Conservation (phyloP, 2,888 invertebrate genomes). For the Ormyrus nitidulus region DNA sequence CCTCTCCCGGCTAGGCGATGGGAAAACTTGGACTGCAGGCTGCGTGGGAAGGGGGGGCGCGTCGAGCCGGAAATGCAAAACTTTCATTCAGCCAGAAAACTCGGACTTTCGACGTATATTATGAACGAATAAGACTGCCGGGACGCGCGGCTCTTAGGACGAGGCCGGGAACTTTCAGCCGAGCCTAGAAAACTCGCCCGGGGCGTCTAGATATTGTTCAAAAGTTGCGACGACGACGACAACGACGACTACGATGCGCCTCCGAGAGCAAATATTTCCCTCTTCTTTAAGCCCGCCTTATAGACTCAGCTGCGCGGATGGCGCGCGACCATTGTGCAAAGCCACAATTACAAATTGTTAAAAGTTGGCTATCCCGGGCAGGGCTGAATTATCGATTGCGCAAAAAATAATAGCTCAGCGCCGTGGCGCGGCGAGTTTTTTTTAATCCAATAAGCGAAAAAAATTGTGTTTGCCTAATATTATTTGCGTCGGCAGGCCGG, state of each 20-base stretch:
- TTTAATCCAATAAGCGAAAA: too few relatives aligned
- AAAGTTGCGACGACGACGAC: slow-evolving; percentile 35
- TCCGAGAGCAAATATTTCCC: slow-evolving; percentile 33
- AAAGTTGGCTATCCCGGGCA: too few relatives aligned
- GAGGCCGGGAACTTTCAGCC: slow-evolving; percentile 44
- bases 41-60: background rate
- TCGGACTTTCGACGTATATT: slow-evolving; percentile 55
- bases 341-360: too few relatives aligned
- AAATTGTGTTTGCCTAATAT: too few relatives aligned
- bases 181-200: slow-evolving; percentile 23
- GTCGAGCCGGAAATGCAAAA: slow-evolving; percentile 51
- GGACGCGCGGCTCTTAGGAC: slow-evolving; percentile 1
- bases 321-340: background rate
- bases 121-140: slow-evolving; percentile 48
- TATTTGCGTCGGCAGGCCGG: too few relatives aligned
- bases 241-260: background rate
- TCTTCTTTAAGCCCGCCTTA: slow-evolving; percentile 10
- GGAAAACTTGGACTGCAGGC: slow-evolving; percentile 45
- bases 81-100: slow-evolving; percentile 53
- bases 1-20: slow-evolving; percentile 23
- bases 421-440: too few relatives aligned
- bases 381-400: too few relatives aligned
- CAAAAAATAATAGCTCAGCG: too few relatives aligned
- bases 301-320: background rate
- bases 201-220: slow-evolving; percentile 46